Conservation (phyloP, 2,888 invertebrate species). For the Elmis aenea region DNA sequence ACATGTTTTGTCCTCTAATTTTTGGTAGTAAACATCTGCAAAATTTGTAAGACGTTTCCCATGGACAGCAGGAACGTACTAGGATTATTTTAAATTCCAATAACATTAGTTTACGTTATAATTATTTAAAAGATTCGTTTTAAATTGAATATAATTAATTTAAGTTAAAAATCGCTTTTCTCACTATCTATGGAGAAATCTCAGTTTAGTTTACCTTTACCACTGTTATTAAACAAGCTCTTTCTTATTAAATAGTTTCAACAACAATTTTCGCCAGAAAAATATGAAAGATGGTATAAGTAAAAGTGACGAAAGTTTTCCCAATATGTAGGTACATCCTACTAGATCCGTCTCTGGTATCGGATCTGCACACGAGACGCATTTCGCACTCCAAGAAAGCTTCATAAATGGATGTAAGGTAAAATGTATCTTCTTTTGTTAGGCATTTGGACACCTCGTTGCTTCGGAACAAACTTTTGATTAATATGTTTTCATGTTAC, state of each 20-base stretch:
- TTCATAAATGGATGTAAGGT: slow-evolving; percentile 30
- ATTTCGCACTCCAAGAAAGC: slow-evolving; percentile 11
- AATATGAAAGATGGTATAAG: too few species aligned
- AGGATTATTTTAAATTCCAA: neutral
- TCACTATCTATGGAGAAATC: too few species aligned
- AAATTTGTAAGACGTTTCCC: slow-evolving; percentile 22
- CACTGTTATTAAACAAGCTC: too few species aligned
- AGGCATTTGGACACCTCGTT: slow-evolving; percentile 35
- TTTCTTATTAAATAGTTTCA: too few species aligned
- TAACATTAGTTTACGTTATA: too few species aligned
- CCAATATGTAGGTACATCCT: neutral
- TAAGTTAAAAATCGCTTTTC: too few species aligned
- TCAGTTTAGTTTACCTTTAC: too few species aligned
- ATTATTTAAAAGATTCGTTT: too few species aligned
- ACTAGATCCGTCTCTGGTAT: slow-evolving; percentile 14
- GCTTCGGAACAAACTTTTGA: slow-evolving; percentile 32
- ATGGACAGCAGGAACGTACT: slow-evolving; percentile 12
- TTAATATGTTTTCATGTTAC: slow-evolving; percentile 37
- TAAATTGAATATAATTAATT: too few species aligned
- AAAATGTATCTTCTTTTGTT: slow-evolving; percentile 38
- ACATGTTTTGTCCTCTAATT: slow-evolving; percentile 28
- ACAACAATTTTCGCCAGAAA: too few species aligned
- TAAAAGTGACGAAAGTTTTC: too few species aligned
- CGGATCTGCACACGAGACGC: slow-evolving; percentile 18
- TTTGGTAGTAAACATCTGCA: slow-evolving; percentile 24